A percentile compares a stretch with the other conserved stretches of the same genome.
Conservation (phyloP, 2,888 invertebrate genomes). For the Volucella inanis region DNA sequence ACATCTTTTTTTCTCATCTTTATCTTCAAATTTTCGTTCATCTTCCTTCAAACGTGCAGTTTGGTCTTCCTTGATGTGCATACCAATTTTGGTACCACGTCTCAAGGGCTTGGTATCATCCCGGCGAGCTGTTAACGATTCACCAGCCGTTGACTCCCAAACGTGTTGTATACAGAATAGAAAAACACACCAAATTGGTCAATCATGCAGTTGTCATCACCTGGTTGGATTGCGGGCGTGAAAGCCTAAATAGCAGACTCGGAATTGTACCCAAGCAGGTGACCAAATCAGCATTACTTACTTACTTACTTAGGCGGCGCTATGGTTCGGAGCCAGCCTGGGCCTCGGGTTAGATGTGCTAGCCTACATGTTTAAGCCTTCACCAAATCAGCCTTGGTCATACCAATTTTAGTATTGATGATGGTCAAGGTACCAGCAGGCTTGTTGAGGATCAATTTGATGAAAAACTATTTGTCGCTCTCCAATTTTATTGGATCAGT, state of each 20-base stretch:
- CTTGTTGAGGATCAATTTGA: constrained; percentile 97
- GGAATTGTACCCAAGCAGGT: constrained; percentile 92
- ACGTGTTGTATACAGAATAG: constrained; percentile 98
- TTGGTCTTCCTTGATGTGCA: constrained; percentile 96
- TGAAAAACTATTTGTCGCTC: constrained; percentile 94
- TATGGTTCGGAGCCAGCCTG: too few species aligned
- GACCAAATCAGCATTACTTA: too few species aligned
- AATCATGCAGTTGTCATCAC: constrained; percentile 99
- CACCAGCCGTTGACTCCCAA: constrained; percentile 98
- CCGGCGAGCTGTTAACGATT: constrained; percentile 93
- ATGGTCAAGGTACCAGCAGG: constrained; percentile 95
- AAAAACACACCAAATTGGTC: constrained; percentile 99
- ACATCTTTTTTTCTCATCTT: constrained; percentile 86
- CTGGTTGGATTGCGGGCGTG: constrained; percentile 96
- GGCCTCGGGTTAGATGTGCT: too few species aligned
- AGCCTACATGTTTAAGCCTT: too few species aligned
- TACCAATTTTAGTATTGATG: constrained; percentile 96
- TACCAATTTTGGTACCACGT: constrained; percentile 95
- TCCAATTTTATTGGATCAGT: constrained; percentile 96
- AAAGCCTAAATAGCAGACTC: constrained; percentile 99
- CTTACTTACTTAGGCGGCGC: too few species aligned
- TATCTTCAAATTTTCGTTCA: constrained; percentile 85
- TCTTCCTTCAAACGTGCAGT: constrained; percentile 90
- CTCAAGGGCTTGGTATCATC: constrained; percentile 90
- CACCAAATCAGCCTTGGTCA: constrained; percentile 95